Conservation (phyloP, 2,888 invertebrate species). For the Apotomis betuletana region DNA sequence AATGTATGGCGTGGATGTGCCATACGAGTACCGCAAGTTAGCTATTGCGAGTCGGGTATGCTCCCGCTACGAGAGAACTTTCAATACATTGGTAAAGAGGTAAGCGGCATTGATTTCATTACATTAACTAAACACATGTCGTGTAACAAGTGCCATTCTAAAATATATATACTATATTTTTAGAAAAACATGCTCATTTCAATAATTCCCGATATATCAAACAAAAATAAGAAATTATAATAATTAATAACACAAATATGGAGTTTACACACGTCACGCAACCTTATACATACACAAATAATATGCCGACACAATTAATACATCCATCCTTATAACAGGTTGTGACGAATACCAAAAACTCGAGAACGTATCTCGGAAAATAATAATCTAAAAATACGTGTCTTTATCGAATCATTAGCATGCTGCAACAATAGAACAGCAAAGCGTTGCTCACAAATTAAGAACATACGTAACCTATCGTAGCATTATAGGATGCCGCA, state of each 20-base stretch:
- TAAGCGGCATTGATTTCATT: slow-evolving; percentile 39
- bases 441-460: slow-evolving; percentile 58
- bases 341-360: slow-evolving; percentile 29
- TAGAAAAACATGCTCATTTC: slow-evolving; percentile 40
- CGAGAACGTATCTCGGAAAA: slow-evolving; percentile 29
- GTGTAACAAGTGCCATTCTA: slow-evolving; percentile 46
- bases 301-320: slow-evolving; percentile 49
- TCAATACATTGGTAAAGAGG: slow-evolving; percentile 53
- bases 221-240: slow-evolving; percentile 62
- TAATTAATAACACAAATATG: slow-evolving; percentile 66
- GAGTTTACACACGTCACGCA: slow-evolving; percentile 60
- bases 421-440: slow-evolving; percentile 60
- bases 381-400: slow-evolving; percentile 51
- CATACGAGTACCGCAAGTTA: slow-evolving; percentile 23
- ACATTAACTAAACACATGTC: slow-evolving; percentile 15
- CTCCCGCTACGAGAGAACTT: slow-evolving; percentile 17
- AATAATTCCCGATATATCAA: slow-evolving; percentile 59
- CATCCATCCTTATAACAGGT: slow-evolving; percentile 54
- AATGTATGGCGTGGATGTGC: slow-evolving; percentile 24
- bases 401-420: slow-evolving; percentile 59
- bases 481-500: slow-evolving; percentile 56
- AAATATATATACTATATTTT: slow-evolving; percentile 46
- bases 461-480: slow-evolving; percentile 64
- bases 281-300: slow-evolving; percentile 59
- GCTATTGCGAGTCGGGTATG: slow-evolving; percentile 18